These are phyloP conservation scores for Halcyon chelicuti DNA, from an alignment of 2,797 vertebrate genomes.

Conservation along the genomic window DNA sequence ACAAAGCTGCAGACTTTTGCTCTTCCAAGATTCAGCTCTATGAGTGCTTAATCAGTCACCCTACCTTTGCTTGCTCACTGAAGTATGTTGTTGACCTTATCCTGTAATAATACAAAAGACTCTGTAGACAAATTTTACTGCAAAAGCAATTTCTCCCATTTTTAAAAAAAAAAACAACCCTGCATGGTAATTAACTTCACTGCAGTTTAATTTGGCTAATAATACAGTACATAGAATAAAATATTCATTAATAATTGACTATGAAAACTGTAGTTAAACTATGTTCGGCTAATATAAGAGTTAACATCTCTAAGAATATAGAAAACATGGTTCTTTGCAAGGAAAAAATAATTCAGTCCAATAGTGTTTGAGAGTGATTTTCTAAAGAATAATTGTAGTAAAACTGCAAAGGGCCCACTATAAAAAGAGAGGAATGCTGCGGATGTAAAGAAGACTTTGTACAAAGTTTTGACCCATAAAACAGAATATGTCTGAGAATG, in stretches of 20 bases:
- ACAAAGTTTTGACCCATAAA: neutral
- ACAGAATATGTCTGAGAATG: neutral
- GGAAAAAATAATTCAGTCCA: neutral
- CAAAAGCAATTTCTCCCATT: conserved; percentile 59
- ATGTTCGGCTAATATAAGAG: conserved; percentile 32
- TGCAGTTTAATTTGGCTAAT: conserved; percentile 67
- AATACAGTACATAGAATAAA: conserved; percentile 59
- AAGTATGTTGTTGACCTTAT: conserved; percentile 48
- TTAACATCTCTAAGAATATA: neutral
- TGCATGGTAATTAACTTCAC: conserved; percentile 75
- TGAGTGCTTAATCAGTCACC: conserved; percentile 41
- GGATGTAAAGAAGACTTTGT: neutral
- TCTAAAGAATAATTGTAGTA: neutral
- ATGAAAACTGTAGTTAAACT: conserved; percentile 66
- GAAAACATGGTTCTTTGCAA: neutral
- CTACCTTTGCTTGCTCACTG: conserved; percentile 49
- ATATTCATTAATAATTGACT: conserved; percentile 71
- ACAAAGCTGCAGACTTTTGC: conserved; percentile 25
- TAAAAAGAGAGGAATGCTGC: neutral
- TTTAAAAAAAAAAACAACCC: conserved; percentile 45
- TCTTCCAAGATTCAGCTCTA: conserved; percentile 8
- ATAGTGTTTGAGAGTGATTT: neutral
- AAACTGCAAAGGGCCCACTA: neutral
- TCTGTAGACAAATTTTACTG: conserved; percentile 43
- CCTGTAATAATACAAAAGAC: conserved; percentile 42